Evolutionary conservation across 2,797 vertebrate species (phyloP), one percentile per base, ranked within the genome.

Genomic region (Sebastolobus alascanus): DNA sequence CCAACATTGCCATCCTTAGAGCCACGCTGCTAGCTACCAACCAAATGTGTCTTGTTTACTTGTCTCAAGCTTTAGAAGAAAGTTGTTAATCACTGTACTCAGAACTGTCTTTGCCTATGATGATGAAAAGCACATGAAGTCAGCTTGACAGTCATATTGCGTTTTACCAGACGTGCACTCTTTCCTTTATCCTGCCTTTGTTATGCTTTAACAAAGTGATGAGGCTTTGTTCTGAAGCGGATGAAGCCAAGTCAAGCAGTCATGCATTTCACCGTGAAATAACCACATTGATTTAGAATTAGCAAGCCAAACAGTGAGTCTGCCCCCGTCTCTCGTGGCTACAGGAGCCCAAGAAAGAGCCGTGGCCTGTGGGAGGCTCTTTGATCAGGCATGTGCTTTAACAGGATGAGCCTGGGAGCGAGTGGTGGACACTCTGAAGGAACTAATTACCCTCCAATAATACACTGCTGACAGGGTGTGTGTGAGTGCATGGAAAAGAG

Each of bases 371-470:
- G 84, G 73, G 82, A 77, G 73, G 73, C 78, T 87, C 87, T 93
- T 93, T 94, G 92, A 94, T 93, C 89, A 92, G 74, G 74, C 89
- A 79, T 89, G 91, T 83, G 85, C 81, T 92, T 50, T 92, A 90
- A 92, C 85, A 59, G 86, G 88, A 87, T 90, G 89, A 91, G 90
- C 83, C 88, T 79, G 69, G 73, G 76, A 93, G 84, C 69, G 33
- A 78, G 68, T 74, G 86, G 80, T 90, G 90, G 90, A 90, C 91
- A 89, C 64, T 85, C 35, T 81, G 76, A 90, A 87, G 87, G 78
- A 93, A 92, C 92, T 91, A 94, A 94, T 94, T 94, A 93, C 79
- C 69, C 75, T 84, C 89, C 78, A 78, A 85, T 91, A 91, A 93
- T 89, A 89, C 89, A 78, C 76, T 66, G 70, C 87, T 87, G 88